These are phyloP conservation scores for Zophobas atratus DNA, from an alignment of 1,140 invertebrate species.

Conservation along the genomic window DNA sequence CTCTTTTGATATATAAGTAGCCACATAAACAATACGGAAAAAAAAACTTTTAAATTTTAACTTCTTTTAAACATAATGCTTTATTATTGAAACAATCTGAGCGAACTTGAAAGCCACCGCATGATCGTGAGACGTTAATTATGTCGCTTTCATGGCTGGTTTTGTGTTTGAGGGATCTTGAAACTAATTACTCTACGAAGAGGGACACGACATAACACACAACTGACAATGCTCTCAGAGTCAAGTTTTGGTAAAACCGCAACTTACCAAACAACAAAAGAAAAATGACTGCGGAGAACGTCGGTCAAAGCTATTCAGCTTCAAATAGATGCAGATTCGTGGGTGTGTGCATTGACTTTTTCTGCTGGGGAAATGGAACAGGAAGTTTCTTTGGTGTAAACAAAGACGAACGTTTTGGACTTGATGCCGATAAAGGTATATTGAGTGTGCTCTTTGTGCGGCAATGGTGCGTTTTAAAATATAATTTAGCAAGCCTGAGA, in stretches of 20 bases:
- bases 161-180: conserved; percentile 21
- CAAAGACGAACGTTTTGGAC: conserved; percentile 36
- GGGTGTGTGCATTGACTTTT: conserved; percentile 25
- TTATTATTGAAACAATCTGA: background rate
- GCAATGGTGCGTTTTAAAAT: conserved; percentile 36
- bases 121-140: conserved; percentile 16
- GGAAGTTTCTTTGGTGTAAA: conserved; percentile 30
- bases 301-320: conserved; percentile 5
- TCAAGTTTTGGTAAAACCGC: conserved; percentile 29
- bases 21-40: no score
- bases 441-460: conserved; percentile 26
- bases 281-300: conserved; percentile 16
- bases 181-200: conserved; percentile 30
- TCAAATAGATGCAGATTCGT: conserved; percentile 36
- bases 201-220: conserved; percentile 22
- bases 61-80: background rate
- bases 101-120: conserved; percentile 8
- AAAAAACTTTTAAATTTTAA: no score
- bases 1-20: no score
- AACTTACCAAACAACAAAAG: conserved; percentile 32
- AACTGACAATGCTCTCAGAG: conserved; percentile 21
- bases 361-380: conserved; percentile 10
- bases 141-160: conserved; percentile 30
- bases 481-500: background rate
- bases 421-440: conserved; percentile 31